These are phyloP conservation scores for Tachina grossa DNA, from an alignment of 2,888 invertebrate species.

Conservation along the genomic window DNA sequence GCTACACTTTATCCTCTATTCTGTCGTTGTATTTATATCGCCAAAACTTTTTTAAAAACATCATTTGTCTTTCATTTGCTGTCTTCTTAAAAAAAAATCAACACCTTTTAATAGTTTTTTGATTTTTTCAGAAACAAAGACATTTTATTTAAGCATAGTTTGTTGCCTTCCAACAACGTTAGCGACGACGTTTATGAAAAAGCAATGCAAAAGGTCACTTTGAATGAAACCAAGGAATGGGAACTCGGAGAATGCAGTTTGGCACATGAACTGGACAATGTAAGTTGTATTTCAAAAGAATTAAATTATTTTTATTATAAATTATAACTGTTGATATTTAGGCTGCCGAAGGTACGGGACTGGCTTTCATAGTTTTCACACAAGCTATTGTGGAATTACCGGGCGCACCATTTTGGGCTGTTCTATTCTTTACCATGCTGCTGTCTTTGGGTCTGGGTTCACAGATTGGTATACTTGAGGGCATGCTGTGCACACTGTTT, in stretches of 20 bases:
- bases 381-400: conserved; percentile 97
- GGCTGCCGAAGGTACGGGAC: conserved; percentile 97
- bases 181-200: conserved; percentile 85
- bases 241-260: conserved; percentile 88
- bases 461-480: conserved; percentile 97
- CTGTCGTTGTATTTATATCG: too few species aligned
- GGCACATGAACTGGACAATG: conserved; percentile 89
- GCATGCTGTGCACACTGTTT: conserved; percentile 97
- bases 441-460: conserved; percentile 96
- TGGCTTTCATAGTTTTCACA: conserved; percentile 98
- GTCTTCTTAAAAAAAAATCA: conserved; percentile 49
- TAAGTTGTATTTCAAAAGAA: conserved; percentile 79
- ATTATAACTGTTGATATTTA: conserved; percentile 77
- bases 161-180: conserved; percentile 83
- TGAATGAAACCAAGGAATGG: conserved; percentile 77
- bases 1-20: too few species aligned
- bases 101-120: conserved; percentile 55
- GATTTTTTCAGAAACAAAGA: conserved; percentile 83
- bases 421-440: conserved; percentile 97
- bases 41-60: not conserved
- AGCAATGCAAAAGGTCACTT: conserved; percentile 80
- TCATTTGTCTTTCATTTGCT: conserved; percentile 31
- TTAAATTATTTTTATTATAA: not conserved
- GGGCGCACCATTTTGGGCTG: conserved; percentile 97
- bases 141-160: conserved; percentile 80